Evolutionary conservation across 2,888 invertebrate genomes (phyloP), one percentile per base, ranked within the genome.

Genomic region (Epistrophella euchroma): DNA sequence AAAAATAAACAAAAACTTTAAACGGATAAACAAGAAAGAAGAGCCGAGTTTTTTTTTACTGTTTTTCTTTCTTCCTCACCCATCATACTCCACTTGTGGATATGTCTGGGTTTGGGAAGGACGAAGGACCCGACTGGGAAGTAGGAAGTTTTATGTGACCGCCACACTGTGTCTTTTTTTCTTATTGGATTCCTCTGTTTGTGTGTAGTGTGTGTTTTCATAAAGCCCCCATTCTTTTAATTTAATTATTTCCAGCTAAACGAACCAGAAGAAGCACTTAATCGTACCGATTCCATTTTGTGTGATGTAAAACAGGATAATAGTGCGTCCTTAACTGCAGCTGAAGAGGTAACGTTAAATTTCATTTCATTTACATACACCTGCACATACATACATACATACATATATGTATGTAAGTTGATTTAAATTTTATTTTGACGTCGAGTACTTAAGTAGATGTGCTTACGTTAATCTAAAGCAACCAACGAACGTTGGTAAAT

Each of bases 211-310:
- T 40, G n/a, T 28, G 19, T 47, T 66, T 25, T 64, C 68, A 62
- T 60, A 37, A n/a, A n/a, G 45, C 68, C 7, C 0, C 35, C 37
- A 68, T 79, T 79, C 25, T 68, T 81, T 73, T 70, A 73, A 86
- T 86, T 86, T 74, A 71, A 86, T 85, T 76, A 74, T 72, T 88
- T 89, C 15, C 88, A 92, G 92, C 88, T 92, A 0, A 92, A 91
- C 76, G 91, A 91, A 70, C 91, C 91, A 56, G 91, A 92, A 89
- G 92, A 91, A 68, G 89, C 89, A 35, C 88, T 92, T 13, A 90
- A 91, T 88, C 91, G 91, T 2, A 89, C 90, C 6, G 92, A 92
- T 81, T 92, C 92, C 25, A 90, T 91, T 72, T 88, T 91, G 52
- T 89, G 90, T 40, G 90, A 91, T 84, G 88, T 90, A 56, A 91